Evolutionary conservation across 2,797 vertebrate genomes (phyloP).

Genomic region (Rhincodon typus): DNA sequence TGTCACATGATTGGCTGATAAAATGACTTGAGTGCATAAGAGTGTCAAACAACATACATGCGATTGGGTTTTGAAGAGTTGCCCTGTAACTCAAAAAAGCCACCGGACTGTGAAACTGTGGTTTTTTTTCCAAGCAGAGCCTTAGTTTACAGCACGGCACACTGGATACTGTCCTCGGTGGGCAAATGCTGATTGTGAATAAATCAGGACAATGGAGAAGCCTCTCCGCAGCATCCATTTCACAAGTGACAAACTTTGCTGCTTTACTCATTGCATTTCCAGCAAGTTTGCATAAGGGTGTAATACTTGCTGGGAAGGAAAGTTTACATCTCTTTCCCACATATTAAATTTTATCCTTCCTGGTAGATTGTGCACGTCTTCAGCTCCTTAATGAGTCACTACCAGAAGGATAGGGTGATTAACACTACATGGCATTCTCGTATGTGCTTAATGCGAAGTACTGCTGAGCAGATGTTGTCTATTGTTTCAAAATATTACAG

Average conservation of each 20-base stretch:
- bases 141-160: not conserved
- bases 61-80: not conserved
- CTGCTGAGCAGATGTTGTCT: not conserved
- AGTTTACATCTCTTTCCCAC: slow-evolving; percentile 20
- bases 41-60: too few species aligned
- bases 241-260: not conserved
- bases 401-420: slow-evolving; percentile 11
- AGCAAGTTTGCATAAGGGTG: not conserved
- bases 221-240: not conserved
- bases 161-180: not conserved
- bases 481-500: slow-evolving; percentile 26
- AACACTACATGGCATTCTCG: not conserved
- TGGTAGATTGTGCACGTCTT: not conserved
- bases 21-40: not conserved
- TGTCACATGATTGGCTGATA: not conserved
- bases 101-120: not conserved
- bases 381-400: not conserved
- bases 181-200: not conserved
- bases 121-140: not conserved
- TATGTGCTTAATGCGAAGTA: not conserved
- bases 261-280: slow-evolving; percentile 14
- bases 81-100: not conserved
- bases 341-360: not conserved
- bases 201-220: not conserved
- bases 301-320: slow-evolving; percentile 27